Conservation (phyloP, 2,888 invertebrate genomes). For the Timema cristinae region DNA sequence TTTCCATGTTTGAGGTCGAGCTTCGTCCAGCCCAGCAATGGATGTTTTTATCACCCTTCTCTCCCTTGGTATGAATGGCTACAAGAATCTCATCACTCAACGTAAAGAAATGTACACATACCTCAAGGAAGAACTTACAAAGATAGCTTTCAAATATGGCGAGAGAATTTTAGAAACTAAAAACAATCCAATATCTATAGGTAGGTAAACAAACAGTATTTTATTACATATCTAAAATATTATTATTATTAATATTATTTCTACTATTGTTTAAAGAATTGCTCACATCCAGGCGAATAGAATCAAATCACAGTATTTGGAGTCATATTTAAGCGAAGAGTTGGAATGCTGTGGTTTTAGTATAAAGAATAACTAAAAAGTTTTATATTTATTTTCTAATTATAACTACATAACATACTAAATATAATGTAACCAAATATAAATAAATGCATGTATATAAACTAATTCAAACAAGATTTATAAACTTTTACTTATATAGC, state of each 20-base stretch:
- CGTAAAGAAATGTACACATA: slow-evolving; percentile 59
- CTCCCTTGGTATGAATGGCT: slow-evolving; percentile 63
- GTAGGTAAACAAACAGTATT: slow-evolving; percentile 42
- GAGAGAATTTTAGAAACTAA: slow-evolving; percentile 57
- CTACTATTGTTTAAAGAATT: neutral
- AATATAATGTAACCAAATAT: no score
- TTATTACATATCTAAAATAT: neutral
- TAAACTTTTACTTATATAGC: no score
- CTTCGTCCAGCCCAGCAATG: slow-evolving; percentile 64
- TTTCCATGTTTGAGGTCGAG: slow-evolving; percentile 53
- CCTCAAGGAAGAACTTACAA: slow-evolving; percentile 52
- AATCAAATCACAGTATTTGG: no score
- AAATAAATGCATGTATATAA: no score
- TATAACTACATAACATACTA: no score
- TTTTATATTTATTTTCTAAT: no score
- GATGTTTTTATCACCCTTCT: slow-evolving; percentile 74
- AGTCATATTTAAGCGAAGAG: no score
- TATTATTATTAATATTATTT: no score
- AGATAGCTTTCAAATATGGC: slow-evolving; percentile 53
- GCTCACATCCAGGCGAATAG: no score
- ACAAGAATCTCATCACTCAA: slow-evolving; percentile 55
- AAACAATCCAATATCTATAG: slow-evolving; percentile 68
- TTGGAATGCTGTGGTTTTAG: no score
- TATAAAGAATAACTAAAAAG: no score
- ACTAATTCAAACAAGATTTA: no score